Evolutionary conservation across 1,140 invertebrate species (phyloP).

Genomic region (Formica exsecta): DNA sequence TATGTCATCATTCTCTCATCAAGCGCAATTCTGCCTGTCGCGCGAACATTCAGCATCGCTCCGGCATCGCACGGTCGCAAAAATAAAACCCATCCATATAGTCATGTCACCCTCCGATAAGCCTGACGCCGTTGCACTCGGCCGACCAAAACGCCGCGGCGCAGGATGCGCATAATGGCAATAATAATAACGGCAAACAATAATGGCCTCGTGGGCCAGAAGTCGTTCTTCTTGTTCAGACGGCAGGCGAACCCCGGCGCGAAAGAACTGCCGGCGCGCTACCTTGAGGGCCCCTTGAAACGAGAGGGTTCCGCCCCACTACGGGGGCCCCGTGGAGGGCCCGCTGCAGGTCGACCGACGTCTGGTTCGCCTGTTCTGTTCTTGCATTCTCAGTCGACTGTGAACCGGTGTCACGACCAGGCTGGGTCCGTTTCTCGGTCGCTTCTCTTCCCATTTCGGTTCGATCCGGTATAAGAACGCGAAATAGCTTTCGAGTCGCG

Average conservation of each 20-base stretch:
- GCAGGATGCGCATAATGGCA: constrained; percentile 46
- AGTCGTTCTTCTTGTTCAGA: constrained; percentile 64
- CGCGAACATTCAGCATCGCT: background rate
- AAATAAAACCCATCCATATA: constrained; percentile 20
- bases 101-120: background rate
- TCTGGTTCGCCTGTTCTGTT: constrained; percentile 31
- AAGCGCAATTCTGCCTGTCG: background rate
- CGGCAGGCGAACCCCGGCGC: constrained; percentile 51
- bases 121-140: background rate
- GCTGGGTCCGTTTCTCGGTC: background rate
- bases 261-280: constrained; percentile 32
- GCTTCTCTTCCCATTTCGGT: background rate
- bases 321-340: constrained; percentile 56
- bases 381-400: constrained; percentile 58
- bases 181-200: constrained; percentile 60
- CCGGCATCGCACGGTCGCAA: background rate
- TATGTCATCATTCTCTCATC: constrained; percentile 22
- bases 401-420: constrained; percentile 56
- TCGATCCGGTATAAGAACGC: constrained; percentile 19
- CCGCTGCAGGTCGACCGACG: constrained; percentile 57
- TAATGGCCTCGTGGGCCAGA: constrained; percentile 60
- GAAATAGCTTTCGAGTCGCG: background rate
- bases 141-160: constrained; percentile 37
- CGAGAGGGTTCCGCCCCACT: constrained; percentile 66
- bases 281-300: constrained; percentile 65